phyloP scores from a whole-genome alignment of 2,888 invertebrate species.

The Ophraella communa region DNA sequence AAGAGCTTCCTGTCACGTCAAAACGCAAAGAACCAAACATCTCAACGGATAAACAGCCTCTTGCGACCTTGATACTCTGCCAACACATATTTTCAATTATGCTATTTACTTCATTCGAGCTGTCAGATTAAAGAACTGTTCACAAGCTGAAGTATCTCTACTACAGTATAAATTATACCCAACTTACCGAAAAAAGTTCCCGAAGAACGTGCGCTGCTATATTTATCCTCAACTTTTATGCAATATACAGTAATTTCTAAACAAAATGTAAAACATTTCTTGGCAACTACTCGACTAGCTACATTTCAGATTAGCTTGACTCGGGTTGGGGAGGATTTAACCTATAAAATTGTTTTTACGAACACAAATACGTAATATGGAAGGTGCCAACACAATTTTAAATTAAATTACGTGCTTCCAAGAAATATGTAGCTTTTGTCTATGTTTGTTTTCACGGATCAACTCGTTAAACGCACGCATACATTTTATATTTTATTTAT shows the following conservation, averaged over 20 bases:
- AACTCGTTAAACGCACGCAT: neutral
- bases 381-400: neutral
- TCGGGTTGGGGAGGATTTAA: neutral
- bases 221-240: slow-evolving; percentile 42
- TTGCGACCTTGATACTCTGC: slow-evolving; percentile 58
- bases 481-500: no score
- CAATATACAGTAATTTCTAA: slow-evolving; percentile 41
- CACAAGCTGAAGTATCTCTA: slow-evolving; percentile 53
- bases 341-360: neutral
- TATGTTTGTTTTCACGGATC: neutral
- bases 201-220: slow-evolving; percentile 35
- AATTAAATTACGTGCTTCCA: neutral
- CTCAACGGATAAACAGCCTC: slow-evolving; percentile 44
- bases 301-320: slow-evolving; percentile 16
- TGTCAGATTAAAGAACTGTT: slow-evolving; percentile 59
- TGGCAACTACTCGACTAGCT: slow-evolving; percentile 27
- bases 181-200: slow-evolving; percentile 44
- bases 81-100: slow-evolving; percentile 60
- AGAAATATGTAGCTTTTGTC: neutral
- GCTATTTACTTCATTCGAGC: slow-evolving; percentile 57
- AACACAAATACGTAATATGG: neutral
- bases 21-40: slow-evolving; percentile 21
- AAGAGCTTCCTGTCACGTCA: slow-evolving; percentile 5
- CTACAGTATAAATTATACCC: slow-evolving; percentile 52
- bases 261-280: slow-evolving; percentile 33